Evolutionary conservation across 1,140 invertebrate genomes (phyloP).

Genomic region (Venustaconcha ellipsiformis): DNA sequence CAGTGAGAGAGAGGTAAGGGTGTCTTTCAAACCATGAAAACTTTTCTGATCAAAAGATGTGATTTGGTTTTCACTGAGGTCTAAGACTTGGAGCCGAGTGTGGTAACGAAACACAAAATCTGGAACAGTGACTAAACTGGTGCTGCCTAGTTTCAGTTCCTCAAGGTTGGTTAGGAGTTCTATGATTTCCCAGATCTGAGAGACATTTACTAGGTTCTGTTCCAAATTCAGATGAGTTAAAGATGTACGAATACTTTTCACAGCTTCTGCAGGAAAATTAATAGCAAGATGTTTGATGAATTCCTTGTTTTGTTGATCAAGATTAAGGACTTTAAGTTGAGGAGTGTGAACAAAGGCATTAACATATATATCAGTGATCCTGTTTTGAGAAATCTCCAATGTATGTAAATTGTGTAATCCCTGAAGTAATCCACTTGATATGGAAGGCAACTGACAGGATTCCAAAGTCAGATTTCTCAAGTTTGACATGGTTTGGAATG

Average conservation of each 20-base stretch:
- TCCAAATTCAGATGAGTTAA: constrained; percentile 27
- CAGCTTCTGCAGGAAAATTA: constrained; percentile 6
- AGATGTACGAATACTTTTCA: constrained; percentile 28
- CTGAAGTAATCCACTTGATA: constrained; percentile 79
- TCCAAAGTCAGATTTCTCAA: constrained; percentile 90
- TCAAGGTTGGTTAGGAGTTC: constrained; percentile 27
- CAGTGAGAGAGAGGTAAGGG: constrained; percentile 38
- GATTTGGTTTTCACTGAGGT: constrained; percentile 46
- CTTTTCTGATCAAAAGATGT: constrained; percentile 21
- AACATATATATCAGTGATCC: constrained; percentile 35
- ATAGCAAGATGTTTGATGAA: constrained; percentile 5
- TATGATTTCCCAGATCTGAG: constrained; percentile 38
- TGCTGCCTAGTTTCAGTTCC: constrained; percentile 30
- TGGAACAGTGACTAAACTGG: constrained; percentile 37
- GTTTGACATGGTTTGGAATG: constrained; percentile 85
- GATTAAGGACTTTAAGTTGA: constrained; percentile 31
- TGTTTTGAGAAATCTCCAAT: constrained; percentile 44
- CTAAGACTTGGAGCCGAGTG: constrained; percentile 29
- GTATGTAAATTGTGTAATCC: constrained; percentile 32
- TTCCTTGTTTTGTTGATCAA: constrained; percentile 33
- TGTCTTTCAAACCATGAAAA: constrained; percentile 40
- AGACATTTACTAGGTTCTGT: constrained; percentile 15
- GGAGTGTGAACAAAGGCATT: constrained; percentile 37
- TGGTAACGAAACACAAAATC: constrained; percentile 36
- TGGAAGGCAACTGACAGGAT: constrained; percentile 86